Evolutionary conservation across 2,113 vertebrate species (phyloP).

Genomic region (Anarhynchus alexandrinus): DNA sequence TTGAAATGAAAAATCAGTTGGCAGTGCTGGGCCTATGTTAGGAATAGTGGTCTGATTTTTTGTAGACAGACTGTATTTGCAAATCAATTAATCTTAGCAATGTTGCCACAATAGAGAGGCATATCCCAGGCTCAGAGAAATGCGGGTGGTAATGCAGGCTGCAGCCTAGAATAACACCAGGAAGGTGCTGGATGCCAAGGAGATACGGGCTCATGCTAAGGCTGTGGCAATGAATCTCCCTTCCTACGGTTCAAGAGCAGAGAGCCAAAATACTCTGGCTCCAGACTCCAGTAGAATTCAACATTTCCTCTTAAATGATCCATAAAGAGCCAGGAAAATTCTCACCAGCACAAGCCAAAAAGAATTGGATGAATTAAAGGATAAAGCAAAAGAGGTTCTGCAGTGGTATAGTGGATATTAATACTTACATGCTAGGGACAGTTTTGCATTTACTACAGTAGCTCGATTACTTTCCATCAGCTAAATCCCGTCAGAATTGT

Average conservation of each 20-base stretch:
- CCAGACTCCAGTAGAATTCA: not conserved
- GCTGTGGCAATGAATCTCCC: not conserved
- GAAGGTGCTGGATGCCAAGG: not conserved
- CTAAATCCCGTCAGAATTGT: constrained; percentile 13
- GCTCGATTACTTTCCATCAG: constrained; percentile 23
- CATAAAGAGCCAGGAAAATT: constrained; percentile 42
- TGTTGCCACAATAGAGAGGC: not conserved
- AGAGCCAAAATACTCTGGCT: constrained; percentile 44
- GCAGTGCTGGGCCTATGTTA: not conserved
- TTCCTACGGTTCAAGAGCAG: not conserved
- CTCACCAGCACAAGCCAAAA: not conserved
- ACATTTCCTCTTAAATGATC: constrained; percentile 53
- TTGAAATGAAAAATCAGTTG: not conserved
- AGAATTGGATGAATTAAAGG: constrained; percentile 31
- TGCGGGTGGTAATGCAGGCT: not conserved
- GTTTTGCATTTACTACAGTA: constrained; percentile 32
- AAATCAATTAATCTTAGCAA: not conserved
- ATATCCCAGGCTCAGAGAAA: not conserved
- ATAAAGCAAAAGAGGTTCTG: constrained; percentile 1
- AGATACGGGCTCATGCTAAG: not conserved
- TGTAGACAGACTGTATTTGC: not conserved
- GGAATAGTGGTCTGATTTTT: not conserved
- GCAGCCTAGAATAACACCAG: not conserved
- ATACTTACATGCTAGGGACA: constrained; percentile 6
- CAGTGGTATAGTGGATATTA: not conserved